Percentiles rank a stretch among this genome's conserved stretches.
phyloP scores from a whole-genome alignment of 2,113 vertebrate species.

The Sturnus vulgaris region DNA sequence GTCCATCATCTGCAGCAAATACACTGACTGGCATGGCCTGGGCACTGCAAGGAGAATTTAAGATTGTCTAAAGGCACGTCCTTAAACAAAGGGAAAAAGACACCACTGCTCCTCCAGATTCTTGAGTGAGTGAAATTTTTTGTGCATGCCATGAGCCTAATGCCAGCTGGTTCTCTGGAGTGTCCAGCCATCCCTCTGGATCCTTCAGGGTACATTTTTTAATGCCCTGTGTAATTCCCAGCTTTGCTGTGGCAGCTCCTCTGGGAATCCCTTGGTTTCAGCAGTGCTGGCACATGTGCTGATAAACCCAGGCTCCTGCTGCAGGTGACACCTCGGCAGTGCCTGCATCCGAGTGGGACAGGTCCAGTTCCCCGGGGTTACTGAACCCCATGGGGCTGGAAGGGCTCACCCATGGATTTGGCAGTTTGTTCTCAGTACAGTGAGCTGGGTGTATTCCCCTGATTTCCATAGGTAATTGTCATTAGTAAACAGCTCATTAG shows the following conservation, averaged over 20 bases:
- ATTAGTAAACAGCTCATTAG: slow-evolving; percentile 55
- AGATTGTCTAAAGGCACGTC: rapidly evolving
- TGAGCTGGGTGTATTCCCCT: background rate
- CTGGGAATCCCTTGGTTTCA: background rate
- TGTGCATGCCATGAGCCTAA: background rate
- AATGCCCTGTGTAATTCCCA: background rate
- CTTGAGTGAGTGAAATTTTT: too few relatives aligned
- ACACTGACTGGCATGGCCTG: background rate
- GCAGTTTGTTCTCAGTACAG: background rate
- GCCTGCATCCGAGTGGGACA: rapidly evolving
- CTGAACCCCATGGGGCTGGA: rapidly evolving
- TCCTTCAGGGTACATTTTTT: background rate
- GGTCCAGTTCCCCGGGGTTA: rapidly evolving
- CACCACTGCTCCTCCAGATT: too few relatives aligned
- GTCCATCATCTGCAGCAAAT: background rate
- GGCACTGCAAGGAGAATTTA: rapidly evolving
- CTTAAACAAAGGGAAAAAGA: background rate
- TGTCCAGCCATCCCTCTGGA: background rate
- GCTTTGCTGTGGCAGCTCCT: rapidly evolving
- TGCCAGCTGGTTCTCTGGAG: background rate
- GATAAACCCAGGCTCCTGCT: background rate
- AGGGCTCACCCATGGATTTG: background rate
- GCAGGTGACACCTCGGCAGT: background rate
- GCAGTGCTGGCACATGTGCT: too few relatives aligned
- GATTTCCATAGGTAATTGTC: slow-evolving; percentile 50